Evolutionary conservation across 2,888 invertebrate species (phyloP).

Genomic region (Drosophila silvestris): DNA sequence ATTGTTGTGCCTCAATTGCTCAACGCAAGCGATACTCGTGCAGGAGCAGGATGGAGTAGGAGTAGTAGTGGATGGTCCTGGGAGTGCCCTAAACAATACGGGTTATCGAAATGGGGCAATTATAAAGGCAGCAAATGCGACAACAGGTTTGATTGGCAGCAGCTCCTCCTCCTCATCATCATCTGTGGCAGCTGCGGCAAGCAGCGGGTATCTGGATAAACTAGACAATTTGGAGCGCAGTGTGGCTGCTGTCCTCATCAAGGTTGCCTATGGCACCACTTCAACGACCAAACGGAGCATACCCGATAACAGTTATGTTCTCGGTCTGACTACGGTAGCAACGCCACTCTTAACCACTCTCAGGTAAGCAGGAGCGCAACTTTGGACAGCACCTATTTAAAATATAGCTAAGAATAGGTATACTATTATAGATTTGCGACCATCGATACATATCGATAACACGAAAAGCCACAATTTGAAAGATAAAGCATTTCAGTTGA

Average conservation of each 20-base stretch:
- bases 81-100: slow-evolving; percentile 21
- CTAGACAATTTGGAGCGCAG: slow-evolving; percentile 88
- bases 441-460: neutral
- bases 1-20: slow-evolving; percentile 42
- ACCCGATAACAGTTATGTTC: slow-evolving; percentile 87
- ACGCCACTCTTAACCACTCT: slow-evolving; percentile 88
- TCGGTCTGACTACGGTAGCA: slow-evolving; percentile 88
- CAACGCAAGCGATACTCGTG: slow-evolving; percentile 58
- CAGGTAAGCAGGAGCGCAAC: slow-evolving; percentile 79
- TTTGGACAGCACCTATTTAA: neutral
- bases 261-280: slow-evolving; percentile 89
- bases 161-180: slow-evolving; percentile 3
- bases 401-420: neutral
- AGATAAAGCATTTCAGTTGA: neutral
- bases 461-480: neutral
- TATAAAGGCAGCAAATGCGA: slow-evolving; percentile 39
- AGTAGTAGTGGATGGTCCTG: slow-evolving; percentile 28
- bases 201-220: slow-evolving; percentile 86
- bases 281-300: slow-evolving; percentile 89
- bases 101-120: slow-evolving; percentile 25
- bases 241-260: slow-evolving; percentile 89
- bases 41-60: slow-evolving; percentile 52
- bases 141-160: slow-evolving; percentile 5
- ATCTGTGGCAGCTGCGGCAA: slow-evolving; percentile 45
- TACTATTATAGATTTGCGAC: neutral